These are phyloP conservation scores for Drosophila trapezifrons DNA, from an alignment of 1,140 invertebrate genomes.

Conservation along the genomic window DNA sequence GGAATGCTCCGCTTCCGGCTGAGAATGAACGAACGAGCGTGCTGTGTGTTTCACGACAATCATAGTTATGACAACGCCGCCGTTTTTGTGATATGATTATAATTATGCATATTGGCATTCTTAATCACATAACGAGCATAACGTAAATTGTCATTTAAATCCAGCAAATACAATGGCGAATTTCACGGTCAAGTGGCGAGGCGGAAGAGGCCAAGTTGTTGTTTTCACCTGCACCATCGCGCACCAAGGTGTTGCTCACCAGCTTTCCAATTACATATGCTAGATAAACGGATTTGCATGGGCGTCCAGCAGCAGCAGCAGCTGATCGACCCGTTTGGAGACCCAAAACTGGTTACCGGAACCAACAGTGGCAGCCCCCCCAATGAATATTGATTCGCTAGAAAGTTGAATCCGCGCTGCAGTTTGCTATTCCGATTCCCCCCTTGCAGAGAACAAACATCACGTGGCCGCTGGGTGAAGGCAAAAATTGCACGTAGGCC, in stretches of 20 bases:
- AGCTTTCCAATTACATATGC: slow-evolving; percentile 76
- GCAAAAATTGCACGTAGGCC: slow-evolving; percentile 61
- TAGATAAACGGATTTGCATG: slow-evolving; percentile 65
- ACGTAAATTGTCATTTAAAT: slow-evolving; percentile 77
- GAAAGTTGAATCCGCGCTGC: slow-evolving; percentile 60
- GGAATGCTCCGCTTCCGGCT: slow-evolving; percentile 59
- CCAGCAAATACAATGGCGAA: slow-evolving; percentile 52
- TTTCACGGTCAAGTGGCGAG: slow-evolving; percentile 75
- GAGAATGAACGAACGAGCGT: slow-evolving; percentile 30
- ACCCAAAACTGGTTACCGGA: slow-evolving; percentile 68
- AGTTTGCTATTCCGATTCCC: slow-evolving; percentile 15
- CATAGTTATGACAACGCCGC: slow-evolving; percentile 36
- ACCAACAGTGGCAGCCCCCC: slow-evolving; percentile 16
- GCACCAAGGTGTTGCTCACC: slow-evolving; percentile 61
- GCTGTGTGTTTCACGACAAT: slow-evolving; percentile 34
- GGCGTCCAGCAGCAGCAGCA: slow-evolving; percentile 27
- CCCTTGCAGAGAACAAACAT: slow-evolving; percentile 61
- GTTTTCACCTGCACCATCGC: slow-evolving; percentile 58
- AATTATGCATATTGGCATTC: slow-evolving; percentile 70
- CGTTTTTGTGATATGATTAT: slow-evolving; percentile 39
- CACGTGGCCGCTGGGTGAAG: slow-evolving; percentile 53
- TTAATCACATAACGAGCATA: slow-evolving; percentile 62
- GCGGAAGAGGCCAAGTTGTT: slow-evolving; percentile 64
- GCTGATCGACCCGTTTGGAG: slow-evolving; percentile 63
- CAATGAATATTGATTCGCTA: slow-evolving; percentile 49